phyloP scores from a whole-genome alignment of 2,113 vertebrate species.

The Eptesicus fuscus region DNA sequence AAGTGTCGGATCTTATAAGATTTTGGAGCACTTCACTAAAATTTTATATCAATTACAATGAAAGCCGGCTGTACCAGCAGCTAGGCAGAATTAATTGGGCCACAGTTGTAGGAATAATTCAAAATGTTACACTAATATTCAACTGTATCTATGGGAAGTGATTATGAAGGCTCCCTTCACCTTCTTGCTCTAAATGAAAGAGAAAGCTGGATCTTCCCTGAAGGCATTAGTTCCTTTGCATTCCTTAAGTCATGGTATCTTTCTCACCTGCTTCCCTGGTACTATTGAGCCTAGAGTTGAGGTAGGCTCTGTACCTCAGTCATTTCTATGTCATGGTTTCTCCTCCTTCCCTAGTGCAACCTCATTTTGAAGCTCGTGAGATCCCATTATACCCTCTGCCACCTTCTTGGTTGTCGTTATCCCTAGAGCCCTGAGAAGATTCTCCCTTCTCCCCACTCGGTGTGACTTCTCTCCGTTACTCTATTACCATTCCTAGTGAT shows the following conservation, averaged over 20 bases:
- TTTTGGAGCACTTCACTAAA: background rate
- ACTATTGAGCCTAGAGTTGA: background rate
- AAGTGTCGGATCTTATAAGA: background rate
- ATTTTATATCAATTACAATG: background rate
- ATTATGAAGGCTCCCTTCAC: background rate
- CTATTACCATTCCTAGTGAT: background rate
- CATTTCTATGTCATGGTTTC: background rate
- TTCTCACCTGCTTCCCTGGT: background rate
- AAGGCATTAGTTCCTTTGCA: background rate
- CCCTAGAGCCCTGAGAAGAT: background rate
- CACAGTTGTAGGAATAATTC: background rate
- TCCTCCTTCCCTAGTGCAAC: background rate
- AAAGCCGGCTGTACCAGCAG: background rate
- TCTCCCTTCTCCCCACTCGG: background rate
- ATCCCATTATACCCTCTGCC: background rate
- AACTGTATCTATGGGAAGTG: background rate
- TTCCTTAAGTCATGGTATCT: background rate
- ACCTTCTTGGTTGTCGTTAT: background rate
- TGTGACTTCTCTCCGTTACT: background rate
- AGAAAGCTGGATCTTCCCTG: background rate
- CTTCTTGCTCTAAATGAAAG: background rate
- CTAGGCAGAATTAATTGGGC: background rate
- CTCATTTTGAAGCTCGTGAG: background rate
- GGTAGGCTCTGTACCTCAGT: background rate
- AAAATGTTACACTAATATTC: background rate